These are phyloP conservation scores for Sarcophaga peregrina DNA, from an alignment of 1,140 invertebrate genomes.

Conservation along the genomic window DNA sequence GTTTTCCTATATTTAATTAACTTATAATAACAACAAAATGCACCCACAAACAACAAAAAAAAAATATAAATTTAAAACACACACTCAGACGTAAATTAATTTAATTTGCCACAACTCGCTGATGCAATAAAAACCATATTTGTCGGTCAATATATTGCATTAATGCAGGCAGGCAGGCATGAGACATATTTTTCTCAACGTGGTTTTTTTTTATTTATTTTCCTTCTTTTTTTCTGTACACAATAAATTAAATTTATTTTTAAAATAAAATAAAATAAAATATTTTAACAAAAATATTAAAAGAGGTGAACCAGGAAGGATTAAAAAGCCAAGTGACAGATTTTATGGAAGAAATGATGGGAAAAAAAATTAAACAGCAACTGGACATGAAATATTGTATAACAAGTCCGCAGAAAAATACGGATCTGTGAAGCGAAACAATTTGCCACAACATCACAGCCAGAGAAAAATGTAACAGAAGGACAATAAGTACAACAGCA, in stretches of 20 bases:
- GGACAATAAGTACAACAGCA: no score
- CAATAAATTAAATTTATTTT: constrained; percentile 2
- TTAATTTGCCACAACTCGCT: constrained; percentile 9
- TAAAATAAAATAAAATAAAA: constrained; percentile 1
- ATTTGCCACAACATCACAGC: no score
- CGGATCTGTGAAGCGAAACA: neutral
- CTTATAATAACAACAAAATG: neutral
- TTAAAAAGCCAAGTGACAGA: neutral
- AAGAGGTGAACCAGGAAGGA: no score
- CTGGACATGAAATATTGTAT: neutral
- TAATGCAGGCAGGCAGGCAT: no score
- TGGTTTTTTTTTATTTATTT: no score
- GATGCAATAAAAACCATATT: constrained; percentile 1
- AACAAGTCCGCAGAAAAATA: neutral
- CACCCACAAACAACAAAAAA: no score
- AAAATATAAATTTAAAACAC: no score
- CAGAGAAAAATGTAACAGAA: no score
- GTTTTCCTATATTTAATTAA: constrained; percentile 2
- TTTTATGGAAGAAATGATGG: neutral
- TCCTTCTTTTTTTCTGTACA: no score
- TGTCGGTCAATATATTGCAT: no score
- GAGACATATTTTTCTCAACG: no score
- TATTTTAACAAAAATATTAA: no score
- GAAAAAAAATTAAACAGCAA: neutral
- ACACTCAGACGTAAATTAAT: constrained; percentile 7